Conservation (phyloP, 2,797 vertebrate species). For the Anguilla anguilla region DNA sequence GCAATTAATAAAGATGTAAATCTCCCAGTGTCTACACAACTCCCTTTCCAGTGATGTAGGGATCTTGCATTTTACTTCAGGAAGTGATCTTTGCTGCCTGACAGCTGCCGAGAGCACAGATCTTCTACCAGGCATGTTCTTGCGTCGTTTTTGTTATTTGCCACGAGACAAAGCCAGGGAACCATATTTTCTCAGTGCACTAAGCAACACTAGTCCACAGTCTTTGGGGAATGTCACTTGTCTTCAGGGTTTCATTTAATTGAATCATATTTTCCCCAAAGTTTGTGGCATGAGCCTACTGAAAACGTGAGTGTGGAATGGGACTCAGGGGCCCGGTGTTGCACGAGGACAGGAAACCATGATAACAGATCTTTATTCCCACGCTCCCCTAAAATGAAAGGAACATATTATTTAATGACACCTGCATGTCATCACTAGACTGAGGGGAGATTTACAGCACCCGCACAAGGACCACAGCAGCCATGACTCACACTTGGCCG, state of each 20-base stretch:
- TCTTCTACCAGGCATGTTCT: background rate
- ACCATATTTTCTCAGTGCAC: background rate
- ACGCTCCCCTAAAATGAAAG: background rate
- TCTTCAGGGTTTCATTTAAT: background rate
- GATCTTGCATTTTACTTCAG: slow-evolving; percentile 20
- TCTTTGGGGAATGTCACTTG: background rate
- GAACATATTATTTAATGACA: slow-evolving; percentile 28
- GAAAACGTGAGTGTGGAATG: background rate
- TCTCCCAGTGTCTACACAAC: slow-evolving; percentile 31
- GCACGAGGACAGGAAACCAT: slow-evolving; percentile 15
- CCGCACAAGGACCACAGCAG: background rate
- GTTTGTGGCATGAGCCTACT: background rate
- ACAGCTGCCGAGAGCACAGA: background rate
- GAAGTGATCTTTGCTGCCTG: background rate
- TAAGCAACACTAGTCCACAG: background rate
- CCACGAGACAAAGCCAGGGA: background rate
- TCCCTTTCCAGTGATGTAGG: slow-evolving; percentile 19
- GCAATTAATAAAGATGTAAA: slow-evolving; percentile 48
- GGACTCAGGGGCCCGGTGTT: background rate
- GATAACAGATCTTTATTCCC: background rate
- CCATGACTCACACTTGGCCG: slow-evolving; percentile 10
- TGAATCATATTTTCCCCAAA: background rate
- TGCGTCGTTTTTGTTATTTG: background rate
- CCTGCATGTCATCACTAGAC: slow-evolving; percentile 16
- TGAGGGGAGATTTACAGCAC: slow-evolving; percentile 13